These are phyloP conservation scores for Arbacia lixula DNA, from an alignment of 53 echinoderm and acorn worm genomes.

Conservation along the genomic window DNA sequence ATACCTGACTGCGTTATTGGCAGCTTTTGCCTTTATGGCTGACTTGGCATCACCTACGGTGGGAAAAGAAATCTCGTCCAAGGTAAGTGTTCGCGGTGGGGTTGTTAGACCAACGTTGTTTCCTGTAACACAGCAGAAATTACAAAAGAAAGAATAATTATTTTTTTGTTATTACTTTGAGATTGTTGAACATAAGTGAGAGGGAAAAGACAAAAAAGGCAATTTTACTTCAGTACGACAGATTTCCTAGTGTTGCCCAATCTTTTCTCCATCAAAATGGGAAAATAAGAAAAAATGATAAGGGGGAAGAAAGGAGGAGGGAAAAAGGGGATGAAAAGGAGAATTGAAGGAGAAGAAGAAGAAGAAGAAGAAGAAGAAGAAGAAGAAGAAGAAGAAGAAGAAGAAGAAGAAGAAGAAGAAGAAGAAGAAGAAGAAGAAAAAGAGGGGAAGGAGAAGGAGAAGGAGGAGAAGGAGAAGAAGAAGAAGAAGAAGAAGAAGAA, in stretches of 20 bases:
- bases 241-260: too few relatives aligned
- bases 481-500: neutral
- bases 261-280: too few relatives aligned
- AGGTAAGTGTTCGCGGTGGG: slow-evolving; percentile 83
- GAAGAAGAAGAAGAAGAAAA: neutral
- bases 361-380: neutral
- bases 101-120: slow-evolving; percentile 80
- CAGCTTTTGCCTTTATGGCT: slow-evolving; percentile 26
- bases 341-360: too few relatives aligned
- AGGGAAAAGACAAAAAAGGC: too few relatives aligned
- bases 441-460: neutral
- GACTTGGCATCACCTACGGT: slow-evolving; percentile 77
- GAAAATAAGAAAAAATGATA: too few relatives aligned
- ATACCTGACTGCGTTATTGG: slow-evolving; percentile 48
- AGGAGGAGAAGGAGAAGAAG: neutral
- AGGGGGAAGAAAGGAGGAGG: too few relatives aligned
- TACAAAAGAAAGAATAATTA: neutral
- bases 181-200: too few relatives aligned
- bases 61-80: slow-evolving; percentile 87
- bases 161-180: too few relatives aligned
- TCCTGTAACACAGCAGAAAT: slow-evolving; percentile 5
- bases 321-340: too few relatives aligned
- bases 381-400: neutral
- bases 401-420: neutral
- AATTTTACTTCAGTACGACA: too few relatives aligned